Percentiles rank a stretch among this genome's conserved stretches.
Evolutionary conservation across 2,113 vertebrate genomes (phyloP).

Genomic region (Tachycineta bicolor): DNA sequence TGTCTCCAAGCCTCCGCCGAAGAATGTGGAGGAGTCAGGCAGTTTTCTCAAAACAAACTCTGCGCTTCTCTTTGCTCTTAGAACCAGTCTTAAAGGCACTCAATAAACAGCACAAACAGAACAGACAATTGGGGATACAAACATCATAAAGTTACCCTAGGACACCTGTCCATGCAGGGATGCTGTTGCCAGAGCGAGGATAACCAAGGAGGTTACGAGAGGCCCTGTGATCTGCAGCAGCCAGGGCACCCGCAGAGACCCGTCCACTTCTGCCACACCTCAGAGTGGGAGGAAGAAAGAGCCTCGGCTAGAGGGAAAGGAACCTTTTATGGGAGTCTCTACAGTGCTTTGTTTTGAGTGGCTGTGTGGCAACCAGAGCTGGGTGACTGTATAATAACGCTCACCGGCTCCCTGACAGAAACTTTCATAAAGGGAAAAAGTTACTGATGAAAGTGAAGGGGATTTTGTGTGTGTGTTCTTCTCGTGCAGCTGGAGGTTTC

Average conservation of each 20-base stretch:
- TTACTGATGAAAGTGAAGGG: slow-evolving; percentile 71
- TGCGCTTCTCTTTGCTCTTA: too few species aligned
- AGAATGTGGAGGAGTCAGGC: too few species aligned
- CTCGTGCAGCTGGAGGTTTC: slow-evolving; percentile 13
- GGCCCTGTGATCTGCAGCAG: slow-evolving; percentile 59
- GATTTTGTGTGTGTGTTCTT: not conserved
- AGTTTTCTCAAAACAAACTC: too few species aligned
- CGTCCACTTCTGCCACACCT: slow-evolving; percentile 6
- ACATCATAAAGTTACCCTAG: too few species aligned
- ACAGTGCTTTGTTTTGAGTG: slow-evolving; percentile 23
- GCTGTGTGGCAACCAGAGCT: slow-evolving; percentile 4
- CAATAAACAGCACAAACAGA: too few species aligned
- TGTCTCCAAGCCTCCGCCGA: too few species aligned
- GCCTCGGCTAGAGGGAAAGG: slow-evolving; percentile 63
- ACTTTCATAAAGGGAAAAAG: slow-evolving; percentile 70
- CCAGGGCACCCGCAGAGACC: slow-evolving; percentile 8
- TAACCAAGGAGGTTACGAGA: not conserved
- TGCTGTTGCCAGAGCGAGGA: not conserved
- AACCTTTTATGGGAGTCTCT: slow-evolving; percentile 47
- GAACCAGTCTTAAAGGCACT: too few species aligned
- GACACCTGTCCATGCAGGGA: not conserved
- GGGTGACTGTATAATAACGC: slow-evolving; percentile 68
- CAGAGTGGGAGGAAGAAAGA: slow-evolving; percentile 74
- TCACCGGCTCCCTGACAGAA: slow-evolving; percentile 26
- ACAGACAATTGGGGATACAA: too few species aligned